Conservation (phyloP, 1,140 invertebrate genomes). For the Bombus soroeensis region DNA sequence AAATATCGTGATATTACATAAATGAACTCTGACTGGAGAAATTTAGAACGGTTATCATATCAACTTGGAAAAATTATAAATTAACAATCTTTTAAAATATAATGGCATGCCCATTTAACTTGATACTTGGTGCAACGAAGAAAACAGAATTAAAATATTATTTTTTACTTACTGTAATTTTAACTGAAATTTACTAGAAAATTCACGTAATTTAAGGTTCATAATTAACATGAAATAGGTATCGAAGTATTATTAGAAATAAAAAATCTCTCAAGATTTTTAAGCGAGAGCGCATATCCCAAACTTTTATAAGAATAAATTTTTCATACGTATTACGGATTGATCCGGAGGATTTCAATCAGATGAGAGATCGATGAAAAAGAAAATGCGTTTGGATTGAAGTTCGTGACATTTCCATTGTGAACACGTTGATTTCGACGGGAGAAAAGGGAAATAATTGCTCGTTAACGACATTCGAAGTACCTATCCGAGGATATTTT, state of each 20-base stretch:
- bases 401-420: constrained; percentile 16
- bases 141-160: background rate
- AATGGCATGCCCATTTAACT: background rate
- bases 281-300: background rate
- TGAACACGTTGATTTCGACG: background rate
- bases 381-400: background rate
- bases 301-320: background rate
- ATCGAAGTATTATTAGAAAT: background rate
- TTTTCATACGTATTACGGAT: background rate
- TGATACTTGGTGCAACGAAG: background rate
- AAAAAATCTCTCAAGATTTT: background rate
- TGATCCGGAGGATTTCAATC: background rate
- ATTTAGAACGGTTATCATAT: background rate
- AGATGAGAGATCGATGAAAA: background rate
- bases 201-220: background rate
- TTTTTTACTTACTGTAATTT: too few species aligned
- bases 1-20: background rate
- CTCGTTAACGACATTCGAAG: constrained; percentile 55
- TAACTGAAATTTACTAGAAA: background rate
- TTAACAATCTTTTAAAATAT: too few species aligned
- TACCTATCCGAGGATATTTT: constrained; percentile 53
- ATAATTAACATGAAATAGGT: background rate
- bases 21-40: background rate
- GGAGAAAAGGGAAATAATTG: constrained; percentile 53
- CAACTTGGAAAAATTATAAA: background rate